Conservation (phyloP, 2,113 vertebrate genomes). For the Podarcis raffonei region DNA sequence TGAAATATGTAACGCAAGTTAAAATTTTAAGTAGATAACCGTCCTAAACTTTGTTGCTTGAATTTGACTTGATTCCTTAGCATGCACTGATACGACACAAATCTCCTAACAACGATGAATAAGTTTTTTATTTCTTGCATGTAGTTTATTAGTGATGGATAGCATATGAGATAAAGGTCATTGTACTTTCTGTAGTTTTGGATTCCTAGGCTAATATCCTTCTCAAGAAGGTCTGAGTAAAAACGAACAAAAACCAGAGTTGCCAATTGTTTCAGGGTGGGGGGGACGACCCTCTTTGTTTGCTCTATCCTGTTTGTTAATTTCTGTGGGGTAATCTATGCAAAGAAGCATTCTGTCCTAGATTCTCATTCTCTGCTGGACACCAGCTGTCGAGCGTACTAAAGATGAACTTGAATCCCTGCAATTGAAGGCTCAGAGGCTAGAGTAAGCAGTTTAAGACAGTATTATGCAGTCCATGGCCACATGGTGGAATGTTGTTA, state of each 20-base stretch:
- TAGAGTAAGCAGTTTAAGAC: not conserved
- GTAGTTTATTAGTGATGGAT: not conserved
- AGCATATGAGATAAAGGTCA: not conserved
- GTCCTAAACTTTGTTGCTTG: too few species aligned
- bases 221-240: not conserved
- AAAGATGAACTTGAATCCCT: not conserved
- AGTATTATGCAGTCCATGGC: not conserved
- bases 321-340: not conserved
- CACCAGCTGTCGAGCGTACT: not conserved
- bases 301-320: not conserved
- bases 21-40: not conserved
- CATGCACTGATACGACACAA: not conserved
- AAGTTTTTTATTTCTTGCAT: not conserved
- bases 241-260: not conserved
- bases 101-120: not conserved
- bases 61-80: not conserved
- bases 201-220: not conserved
- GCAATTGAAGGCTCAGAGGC: not conserved
- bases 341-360: conserved; percentile 3
- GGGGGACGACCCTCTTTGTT: too few species aligned
- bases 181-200: not conserved
- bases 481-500: not conserved
- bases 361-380: not conserved
- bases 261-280: not conserved
- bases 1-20: not conserved